phyloP scores from a whole-genome alignment of 2,888 invertebrate genomes.

The Trypoxylon attenuatum region DNA sequence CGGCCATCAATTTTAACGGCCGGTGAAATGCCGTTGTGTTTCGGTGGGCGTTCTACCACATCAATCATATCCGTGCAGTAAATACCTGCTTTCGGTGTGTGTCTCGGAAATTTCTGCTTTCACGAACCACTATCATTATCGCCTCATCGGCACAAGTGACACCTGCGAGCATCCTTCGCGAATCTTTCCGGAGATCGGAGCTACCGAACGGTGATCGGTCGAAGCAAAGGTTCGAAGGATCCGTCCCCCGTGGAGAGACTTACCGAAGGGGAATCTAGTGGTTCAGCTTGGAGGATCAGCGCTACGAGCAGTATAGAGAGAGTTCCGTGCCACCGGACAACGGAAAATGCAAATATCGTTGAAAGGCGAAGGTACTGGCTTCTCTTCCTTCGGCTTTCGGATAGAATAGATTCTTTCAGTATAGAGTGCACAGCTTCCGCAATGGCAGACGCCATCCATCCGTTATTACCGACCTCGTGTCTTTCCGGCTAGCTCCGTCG shows the following conservation, averaged over 20 bases:
- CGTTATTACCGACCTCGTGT: neutral
- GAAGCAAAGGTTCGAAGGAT: neutral
- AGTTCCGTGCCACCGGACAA: constrained; percentile 39
- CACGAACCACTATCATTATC: constrained; percentile 53
- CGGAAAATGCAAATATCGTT: constrained; percentile 43
- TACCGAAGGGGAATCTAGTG: too few relatives aligned
- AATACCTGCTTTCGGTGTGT: constrained; percentile 61
- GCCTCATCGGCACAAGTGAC: constrained; percentile 26
- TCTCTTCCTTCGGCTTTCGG: neutral
- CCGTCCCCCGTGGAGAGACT: neutral
- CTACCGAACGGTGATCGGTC: too few relatives aligned
- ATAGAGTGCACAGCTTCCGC: neutral
- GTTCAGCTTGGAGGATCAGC: too few relatives aligned
- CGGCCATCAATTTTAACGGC: constrained; percentile 67
- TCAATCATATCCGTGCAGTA: constrained; percentile 65
- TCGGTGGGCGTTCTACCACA: constrained; percentile 68
- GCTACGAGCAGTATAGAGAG: neutral
- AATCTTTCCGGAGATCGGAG: neutral
- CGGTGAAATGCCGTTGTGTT: constrained; percentile 63
- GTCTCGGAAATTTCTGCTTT: constrained; percentile 58
- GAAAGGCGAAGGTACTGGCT: constrained; percentile 19
- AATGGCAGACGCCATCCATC: neutral
- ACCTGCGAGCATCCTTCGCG: neutral
- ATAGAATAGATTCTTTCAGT: neutral
- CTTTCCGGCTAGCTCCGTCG: neutral